These are phyloP conservation scores for Microtus obscurus DNA, from an alignment of 2,797 vertebrate species.

Conservation along the genomic window DNA sequence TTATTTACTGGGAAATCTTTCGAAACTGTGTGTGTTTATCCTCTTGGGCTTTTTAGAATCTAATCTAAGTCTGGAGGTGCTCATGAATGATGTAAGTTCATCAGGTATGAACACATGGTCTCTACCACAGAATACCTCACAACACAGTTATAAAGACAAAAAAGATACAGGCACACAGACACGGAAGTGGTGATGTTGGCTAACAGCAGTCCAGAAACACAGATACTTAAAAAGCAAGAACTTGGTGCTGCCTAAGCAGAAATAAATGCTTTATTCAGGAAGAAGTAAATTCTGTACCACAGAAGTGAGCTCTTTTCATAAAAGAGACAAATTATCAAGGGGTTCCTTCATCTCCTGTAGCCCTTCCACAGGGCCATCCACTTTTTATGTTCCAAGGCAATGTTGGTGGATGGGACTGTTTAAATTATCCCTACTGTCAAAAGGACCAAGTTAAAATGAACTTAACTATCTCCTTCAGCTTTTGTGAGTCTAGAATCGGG, in stretches of 20 bases:
- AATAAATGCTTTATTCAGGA: background rate
- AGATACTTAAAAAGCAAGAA: background rate
- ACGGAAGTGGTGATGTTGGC: background rate
- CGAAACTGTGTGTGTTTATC: background rate
- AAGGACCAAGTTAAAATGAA: background rate
- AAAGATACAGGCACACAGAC: background rate
- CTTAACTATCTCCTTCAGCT: background rate
- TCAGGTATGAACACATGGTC: background rate
- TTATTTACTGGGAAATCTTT: background rate
- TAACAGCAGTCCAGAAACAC: background rate
- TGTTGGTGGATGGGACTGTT: background rate
- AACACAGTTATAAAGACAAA: conserved; percentile 11
- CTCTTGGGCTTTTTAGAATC: background rate
- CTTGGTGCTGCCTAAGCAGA: background rate
- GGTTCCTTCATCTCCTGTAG: background rate
- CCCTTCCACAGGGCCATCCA: background rate
- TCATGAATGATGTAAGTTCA: background rate
- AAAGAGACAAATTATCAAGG: background rate
- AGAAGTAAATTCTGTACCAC: background rate
- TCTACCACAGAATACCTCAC: conserved; percentile 8
- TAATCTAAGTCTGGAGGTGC: background rate
- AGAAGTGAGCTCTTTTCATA: conserved; percentile 1
- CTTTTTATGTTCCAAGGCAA: background rate
- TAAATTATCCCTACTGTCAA: background rate
- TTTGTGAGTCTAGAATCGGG: background rate